Evolutionary conservation across 1,140 invertebrate species (phyloP).

Genomic region (Polypedilum vanderplanki): DNA sequence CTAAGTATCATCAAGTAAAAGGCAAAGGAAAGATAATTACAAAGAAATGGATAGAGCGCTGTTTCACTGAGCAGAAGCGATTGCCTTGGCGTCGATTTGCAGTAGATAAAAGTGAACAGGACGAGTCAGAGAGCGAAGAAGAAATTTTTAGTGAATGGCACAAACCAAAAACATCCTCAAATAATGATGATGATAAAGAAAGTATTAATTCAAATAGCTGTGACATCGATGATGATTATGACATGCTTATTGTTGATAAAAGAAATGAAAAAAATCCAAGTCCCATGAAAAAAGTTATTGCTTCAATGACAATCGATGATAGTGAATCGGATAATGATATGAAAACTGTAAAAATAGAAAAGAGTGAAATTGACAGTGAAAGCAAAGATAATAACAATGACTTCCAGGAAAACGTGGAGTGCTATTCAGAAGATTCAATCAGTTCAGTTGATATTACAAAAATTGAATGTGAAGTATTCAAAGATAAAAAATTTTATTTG

Average conservation of each 20-base stretch:
- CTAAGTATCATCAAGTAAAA: constrained; percentile 71
- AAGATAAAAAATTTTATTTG: constrained; percentile 4
- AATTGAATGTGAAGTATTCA: background rate
- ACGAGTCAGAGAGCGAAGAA: constrained; percentile 46
- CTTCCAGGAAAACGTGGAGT: background rate
- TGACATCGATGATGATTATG: background rate
- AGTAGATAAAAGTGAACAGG: constrained; percentile 46
- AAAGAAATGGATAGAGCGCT: constrained; percentile 70
- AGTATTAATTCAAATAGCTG: background rate
- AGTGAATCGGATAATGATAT: background rate
- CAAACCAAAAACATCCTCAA: constrained; percentile 28
- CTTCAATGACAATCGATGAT: background rate
- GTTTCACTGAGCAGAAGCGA: constrained; percentile 53
- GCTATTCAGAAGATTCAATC: background rate
- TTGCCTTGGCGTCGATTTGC: constrained; percentile 66
- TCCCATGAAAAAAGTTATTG: background rate
- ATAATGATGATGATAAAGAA: too few relatives aligned
- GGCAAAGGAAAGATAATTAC: constrained; percentile 63
- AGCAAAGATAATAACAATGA: background rate
- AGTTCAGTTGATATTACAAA: background rate
- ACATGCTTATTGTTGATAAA: background rate
- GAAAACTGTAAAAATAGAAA: background rate
- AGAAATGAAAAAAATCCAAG: background rate
- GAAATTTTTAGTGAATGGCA: constrained; percentile 45
- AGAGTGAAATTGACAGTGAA: background rate